Conservation (phyloP, 2,888 invertebrate species). For the Lasioglossum morio region DNA sequence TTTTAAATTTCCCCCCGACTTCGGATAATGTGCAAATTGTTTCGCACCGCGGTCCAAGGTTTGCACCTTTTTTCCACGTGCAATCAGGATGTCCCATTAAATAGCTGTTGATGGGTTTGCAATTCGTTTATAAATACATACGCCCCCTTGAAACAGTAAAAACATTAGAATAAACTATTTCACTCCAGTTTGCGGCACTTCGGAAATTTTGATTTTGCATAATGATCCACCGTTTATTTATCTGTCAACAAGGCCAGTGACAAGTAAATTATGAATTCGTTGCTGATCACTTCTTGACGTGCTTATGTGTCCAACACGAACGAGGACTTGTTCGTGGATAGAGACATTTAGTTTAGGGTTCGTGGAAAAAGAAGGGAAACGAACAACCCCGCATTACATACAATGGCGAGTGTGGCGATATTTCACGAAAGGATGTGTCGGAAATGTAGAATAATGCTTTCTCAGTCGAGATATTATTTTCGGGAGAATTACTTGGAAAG, state of each 20-base stretch:
- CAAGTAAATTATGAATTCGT: background rate
- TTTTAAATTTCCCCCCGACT: slow-evolving; percentile 74
- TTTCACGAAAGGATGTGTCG: background rate
- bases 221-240: no score
- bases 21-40: slow-evolving; percentile 67
- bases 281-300: background rate
- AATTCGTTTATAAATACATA: background rate
- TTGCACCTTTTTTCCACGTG: background rate
- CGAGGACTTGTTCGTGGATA: background rate
- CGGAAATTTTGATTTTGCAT: no score
- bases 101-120: background rate
- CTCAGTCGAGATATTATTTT: slow-evolving; percentile 1
- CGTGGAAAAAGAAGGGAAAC: background rate
- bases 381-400: background rate
- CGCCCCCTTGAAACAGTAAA: background rate
- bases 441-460: background rate
- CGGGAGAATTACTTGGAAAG: slow-evolving; percentile 1
- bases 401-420: background rate
- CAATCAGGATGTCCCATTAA: slow-evolving; percentile 9
- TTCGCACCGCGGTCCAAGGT: slow-evolving; percentile 36
- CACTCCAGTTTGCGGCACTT: no score
- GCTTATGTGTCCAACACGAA: background rate
- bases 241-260: background rate
- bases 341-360: background rate
- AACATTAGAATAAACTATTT: background rate